These are phyloP conservation scores for Petrolisthes manimaculis DNA, from an alignment of 2,888 invertebrate species.

Conservation along the genomic window DNA sequence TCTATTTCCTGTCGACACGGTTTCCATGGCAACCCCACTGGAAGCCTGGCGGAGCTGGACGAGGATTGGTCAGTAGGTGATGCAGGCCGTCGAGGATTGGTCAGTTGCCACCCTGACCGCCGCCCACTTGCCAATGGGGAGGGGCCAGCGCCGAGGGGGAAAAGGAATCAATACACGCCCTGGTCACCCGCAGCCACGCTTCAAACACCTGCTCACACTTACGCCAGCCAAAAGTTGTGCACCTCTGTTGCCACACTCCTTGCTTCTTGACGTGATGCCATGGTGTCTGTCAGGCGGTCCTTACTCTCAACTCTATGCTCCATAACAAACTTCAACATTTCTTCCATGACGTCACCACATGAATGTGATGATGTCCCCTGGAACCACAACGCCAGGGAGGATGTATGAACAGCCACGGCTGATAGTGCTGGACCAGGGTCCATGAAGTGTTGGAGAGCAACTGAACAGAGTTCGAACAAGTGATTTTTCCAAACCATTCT, in stretches of 20 bases:
- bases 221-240: constrained; percentile 39
- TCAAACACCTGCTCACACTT: constrained; percentile 60
- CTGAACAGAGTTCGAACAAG: too few species aligned
- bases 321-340: constrained; percentile 4
- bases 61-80: constrained; percentile 62
- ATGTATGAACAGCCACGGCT: constrained; percentile 21
- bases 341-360: neutral
- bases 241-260: constrained; percentile 42
- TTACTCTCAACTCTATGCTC: constrained; percentile 21
- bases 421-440: too few species aligned
- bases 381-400: constrained; percentile 28
- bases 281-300: constrained; percentile 19
- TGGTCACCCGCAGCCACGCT: constrained; percentile 57
- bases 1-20: constrained; percentile 66
- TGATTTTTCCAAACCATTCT: too few species aligned
- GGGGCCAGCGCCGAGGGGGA: constrained; percentile 59
- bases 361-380: neutral
- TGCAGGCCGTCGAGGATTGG: constrained; percentile 63
- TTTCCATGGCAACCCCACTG: constrained; percentile 62
- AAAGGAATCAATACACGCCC: constrained; percentile 54
- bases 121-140: constrained; percentile 62
- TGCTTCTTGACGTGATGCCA: constrained; percentile 34
- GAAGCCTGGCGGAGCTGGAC: constrained; percentile 63
- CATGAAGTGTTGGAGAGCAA: too few species aligned
- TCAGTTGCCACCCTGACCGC: constrained; percentile 61